Evolutionary conservation across 1,140 invertebrate species (phyloP), one percentile per base, ranked within the genome.

Genomic region (Probaryconus sp.): DNA sequence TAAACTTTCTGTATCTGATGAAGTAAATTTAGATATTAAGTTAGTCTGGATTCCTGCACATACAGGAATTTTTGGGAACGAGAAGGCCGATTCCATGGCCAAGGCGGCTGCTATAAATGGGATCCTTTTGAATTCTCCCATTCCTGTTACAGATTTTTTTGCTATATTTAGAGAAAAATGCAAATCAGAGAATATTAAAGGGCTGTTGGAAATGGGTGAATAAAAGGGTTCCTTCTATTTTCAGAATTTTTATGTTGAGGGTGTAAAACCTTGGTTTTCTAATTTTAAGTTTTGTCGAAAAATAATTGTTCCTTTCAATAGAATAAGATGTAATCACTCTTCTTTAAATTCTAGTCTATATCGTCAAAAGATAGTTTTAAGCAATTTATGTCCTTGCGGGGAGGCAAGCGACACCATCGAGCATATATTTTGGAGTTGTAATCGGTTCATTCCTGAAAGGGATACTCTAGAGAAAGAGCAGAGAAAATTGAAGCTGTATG

Each of bases 361-460:
- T 21, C 55, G 55, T 16, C 33, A 58, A 43, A 71, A 71, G 14
- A 76, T 76, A 35, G 47, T 56, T 3, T 9, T 42, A 7, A 53
- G 31, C 13, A 30, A 48, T 43, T 31, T 28, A 1, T 76, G 65
- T 51, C 21, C 24, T 18, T 76, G 67, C 55, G 61, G 50, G 4
- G 5, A 55, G 11, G 11, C 21, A 17, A 11, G 7, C 2, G 53
- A 76, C 30, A 35, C 11, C 1, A 30, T 48, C 6, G 67, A 76
- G 11, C 67, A 76, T 20, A 38, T 76, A 6, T 71, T 76, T 21
- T 76, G 45, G 45, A 42, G 56, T 18, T 76, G 73, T 56, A 10
- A 26, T 18, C n/a, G n/a, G n/a, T 10, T 40, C n/a, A n/a, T n/a
- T n/a, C n/a, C n/a, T n/a, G n/a, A n/a, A n/a, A n/a, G n/a, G n/a